A percentile compares a stretch with the other conserved stretches of the same genome.
Evolutionary conservation across 2,888 invertebrate genomes (phyloP).

Genomic region (Mechanitis messenoides): DNA sequence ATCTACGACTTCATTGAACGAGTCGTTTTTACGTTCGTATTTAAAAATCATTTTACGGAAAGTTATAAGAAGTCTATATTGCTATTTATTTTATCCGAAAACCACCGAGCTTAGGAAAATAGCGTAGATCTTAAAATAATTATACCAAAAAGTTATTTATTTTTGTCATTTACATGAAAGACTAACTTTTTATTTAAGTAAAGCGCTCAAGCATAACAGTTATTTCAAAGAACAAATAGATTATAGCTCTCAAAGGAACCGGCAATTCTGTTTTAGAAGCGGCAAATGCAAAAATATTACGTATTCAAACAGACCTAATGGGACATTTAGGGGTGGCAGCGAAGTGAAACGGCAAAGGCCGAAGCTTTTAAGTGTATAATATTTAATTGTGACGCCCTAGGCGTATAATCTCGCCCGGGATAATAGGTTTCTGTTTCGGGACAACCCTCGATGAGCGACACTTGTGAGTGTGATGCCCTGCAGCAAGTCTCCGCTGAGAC

Average conservation of each 20-base stretch:
- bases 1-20: slow-evolving; percentile 36
- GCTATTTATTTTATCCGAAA: no score
- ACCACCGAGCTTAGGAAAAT: no score
- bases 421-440: slow-evolving; percentile 77
- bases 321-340: slow-evolving; percentile 77
- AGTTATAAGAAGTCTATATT: no score
- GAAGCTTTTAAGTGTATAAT: slow-evolving; percentile 78
- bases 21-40: slow-evolving; percentile 33
- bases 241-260: slow-evolving; percentile 75
- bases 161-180: slow-evolving; percentile 43
- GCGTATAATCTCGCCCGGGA: slow-evolving; percentile 77
- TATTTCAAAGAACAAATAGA: slow-evolving; percentile 76
- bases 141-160: not conserved
- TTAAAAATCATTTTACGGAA: slow-evolving; percentile 12
- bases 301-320: slow-evolving; percentile 77
- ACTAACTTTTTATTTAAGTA: slow-evolving; percentile 61
- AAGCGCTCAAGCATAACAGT: slow-evolving; percentile 71
- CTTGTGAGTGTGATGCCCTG: slow-evolving; percentile 70
- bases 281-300: slow-evolving; percentile 77
- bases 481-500: slow-evolving; percentile 65
- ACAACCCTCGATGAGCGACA: slow-evolving; percentile 73
- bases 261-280: slow-evolving; percentile 73
- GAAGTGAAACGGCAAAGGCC: slow-evolving; percentile 77
- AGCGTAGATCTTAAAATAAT: no score
- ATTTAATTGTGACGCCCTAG: slow-evolving; percentile 78